Evolutionary conservation across 2,888 invertebrate species (phyloP), one percentile per base, ranked within the genome.

Genomic region (Campoplex capitator): DNA sequence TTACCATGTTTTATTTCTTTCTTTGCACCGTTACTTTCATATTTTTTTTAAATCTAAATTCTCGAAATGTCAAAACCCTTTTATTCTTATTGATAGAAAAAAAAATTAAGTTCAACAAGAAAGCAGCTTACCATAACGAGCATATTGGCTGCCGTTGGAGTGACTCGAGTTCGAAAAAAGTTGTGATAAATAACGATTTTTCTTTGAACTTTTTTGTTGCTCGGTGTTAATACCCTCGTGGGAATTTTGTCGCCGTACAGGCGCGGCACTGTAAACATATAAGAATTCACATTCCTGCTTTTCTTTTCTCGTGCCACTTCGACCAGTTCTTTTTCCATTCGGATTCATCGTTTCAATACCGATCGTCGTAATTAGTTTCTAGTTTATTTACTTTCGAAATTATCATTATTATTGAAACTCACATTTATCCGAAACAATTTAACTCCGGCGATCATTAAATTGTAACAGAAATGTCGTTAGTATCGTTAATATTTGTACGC

Each of bases 61-160:
- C 6, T 32, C 32, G 4, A 6, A 62, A 62, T 62, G 16, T 32
- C 6, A 3, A 32, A 62, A 13, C 62, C 62, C 32, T 76, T 28
- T 45, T 45, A 62, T 76, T 62, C 45, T 76, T 23, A 28, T 68
- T 1, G 16, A 38, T 23, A 54, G 7, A 7, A 51, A 28, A 18
- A 56, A 54, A 23, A 79, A 70, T 65, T 42, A n/a, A 67, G 13
- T 35, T 23, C 42, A 54, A 38, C 28, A 78, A 51, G 32, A 77
- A 71, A 54, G 85, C 77, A 88, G 91, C 95, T 95, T 94, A 97
- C 97, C 97, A 98, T 97, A 90, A 96, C 94, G 38, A 97, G 95
- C 97, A 98, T 98, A 93, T 98, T 97, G n/a, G 97, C 95, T 23
- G 97, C 97, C 54, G 96, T 95, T 0, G 98, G 98, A 84, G 95